Evolutionary conservation across 2,113 vertebrate genomes (phyloP).

Genomic region (Equus przewalskii): DNA sequence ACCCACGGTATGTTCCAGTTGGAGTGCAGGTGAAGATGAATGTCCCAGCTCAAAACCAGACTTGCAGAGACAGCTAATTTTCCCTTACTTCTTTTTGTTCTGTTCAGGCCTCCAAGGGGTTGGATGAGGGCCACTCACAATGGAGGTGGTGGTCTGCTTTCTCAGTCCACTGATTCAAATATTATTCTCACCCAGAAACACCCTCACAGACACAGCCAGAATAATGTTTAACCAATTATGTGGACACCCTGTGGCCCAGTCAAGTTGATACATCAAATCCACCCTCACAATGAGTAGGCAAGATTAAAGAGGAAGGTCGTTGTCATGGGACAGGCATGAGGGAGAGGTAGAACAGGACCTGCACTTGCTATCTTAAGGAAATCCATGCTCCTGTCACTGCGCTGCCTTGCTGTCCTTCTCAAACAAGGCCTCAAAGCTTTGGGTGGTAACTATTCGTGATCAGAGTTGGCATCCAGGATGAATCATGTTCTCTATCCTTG

Average conservation of each 20-base stretch:
- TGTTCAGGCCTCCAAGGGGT: not conserved
- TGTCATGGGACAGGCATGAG: no score
- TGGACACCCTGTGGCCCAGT: not conserved
- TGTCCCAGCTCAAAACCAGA: not conserved
- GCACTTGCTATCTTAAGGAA: not conserved
- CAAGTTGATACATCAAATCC: not conserved
- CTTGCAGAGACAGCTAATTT: not conserved
- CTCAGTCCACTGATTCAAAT: not conserved
- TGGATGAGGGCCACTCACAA: not conserved
- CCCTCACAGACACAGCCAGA: not conserved
- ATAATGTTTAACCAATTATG: not conserved
- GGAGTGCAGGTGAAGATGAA: not conserved
- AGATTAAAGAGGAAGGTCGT: not conserved
- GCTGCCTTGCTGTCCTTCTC: not conserved
- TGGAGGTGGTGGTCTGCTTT: not conserved
- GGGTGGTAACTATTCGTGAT: not conserved
- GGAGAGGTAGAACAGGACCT: not conserved
- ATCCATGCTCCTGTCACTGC: accelerated
- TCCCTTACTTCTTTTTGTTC: not conserved
- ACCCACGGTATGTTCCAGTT: not conserved
- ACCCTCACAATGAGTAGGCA: not conserved
- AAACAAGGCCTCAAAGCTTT: not conserved
- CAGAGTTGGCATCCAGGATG: not conserved
- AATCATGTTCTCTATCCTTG: not conserved
- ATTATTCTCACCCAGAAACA: not conserved